Percentiles rank a stretch among this genome's conserved stretches.
These are phyloP conservation scores for Eristalis intricaria DNA, from an alignment of 2,888 invertebrate genomes.

Conservation along the genomic window DNA sequence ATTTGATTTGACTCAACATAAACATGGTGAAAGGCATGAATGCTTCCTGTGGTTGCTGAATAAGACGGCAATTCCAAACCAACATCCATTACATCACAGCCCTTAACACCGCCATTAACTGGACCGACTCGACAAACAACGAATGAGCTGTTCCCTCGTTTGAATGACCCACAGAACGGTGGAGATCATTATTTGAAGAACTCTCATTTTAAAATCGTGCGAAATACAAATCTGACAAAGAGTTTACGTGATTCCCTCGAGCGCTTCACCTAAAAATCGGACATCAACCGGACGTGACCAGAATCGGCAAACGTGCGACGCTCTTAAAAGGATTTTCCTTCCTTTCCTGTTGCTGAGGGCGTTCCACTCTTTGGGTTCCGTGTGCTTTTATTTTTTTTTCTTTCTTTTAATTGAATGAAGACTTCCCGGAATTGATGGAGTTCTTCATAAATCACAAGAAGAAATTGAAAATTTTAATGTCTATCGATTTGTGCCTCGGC, in stretches of 20 bases:
- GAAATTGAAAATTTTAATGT: not conserved
- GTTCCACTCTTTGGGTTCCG: not conserved
- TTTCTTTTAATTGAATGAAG: not conserved
- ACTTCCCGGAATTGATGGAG: not conserved
- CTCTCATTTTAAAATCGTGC: conserved; percentile 67
- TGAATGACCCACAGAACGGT: conserved; percentile 58
- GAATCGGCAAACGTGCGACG: conserved; percentile 32
- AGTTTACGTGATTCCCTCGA: conserved; percentile 65
- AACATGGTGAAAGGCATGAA: too few species aligned
- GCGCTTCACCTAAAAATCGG: conserved; percentile 48
- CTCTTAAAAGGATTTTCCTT: conserved; percentile 32
- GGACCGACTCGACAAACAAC: not conserved
- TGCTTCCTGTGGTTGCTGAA: too few species aligned
- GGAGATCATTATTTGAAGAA: conserved; percentile 62
- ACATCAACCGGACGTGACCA: conserved; percentile 62
- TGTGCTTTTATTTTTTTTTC: not conserved
- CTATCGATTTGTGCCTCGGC: not conserved
- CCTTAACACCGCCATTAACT: not conserved
- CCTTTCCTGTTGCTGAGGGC: not conserved
- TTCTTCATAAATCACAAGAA: not conserved
- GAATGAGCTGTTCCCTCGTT: not conserved
- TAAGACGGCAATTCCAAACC: too few species aligned
- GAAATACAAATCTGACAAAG: conserved; percentile 65
- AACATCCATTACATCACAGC: not conserved
- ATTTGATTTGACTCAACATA: too few species aligned